Percentiles rank a stretch among this genome's conserved stretches.
Evolutionary conservation across 2,797 vertebrate species (phyloP).

Genomic region (Miichthys miiuy): DNA sequence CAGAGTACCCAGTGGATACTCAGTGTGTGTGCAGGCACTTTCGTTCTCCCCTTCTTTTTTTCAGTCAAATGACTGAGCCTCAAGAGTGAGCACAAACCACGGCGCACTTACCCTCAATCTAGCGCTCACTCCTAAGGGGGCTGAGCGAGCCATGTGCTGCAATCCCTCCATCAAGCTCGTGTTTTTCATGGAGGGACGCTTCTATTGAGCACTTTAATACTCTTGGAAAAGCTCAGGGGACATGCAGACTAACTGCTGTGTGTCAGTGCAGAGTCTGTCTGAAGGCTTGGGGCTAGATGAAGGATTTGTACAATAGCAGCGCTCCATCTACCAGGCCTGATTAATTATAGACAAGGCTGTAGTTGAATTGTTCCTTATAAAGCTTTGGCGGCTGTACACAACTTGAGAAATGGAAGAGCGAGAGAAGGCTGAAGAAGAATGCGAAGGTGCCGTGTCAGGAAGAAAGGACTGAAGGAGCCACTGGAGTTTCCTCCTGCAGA

Average conservation of each 20-base stretch:
- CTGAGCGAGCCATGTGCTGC: constrained; percentile 44
- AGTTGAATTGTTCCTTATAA: constrained; percentile 19
- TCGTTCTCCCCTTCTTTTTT: background rate
- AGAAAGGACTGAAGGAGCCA: background rate
- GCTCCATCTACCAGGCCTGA: constrained; percentile 20
- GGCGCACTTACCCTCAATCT: constrained; percentile 26
- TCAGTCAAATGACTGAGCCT: constrained; percentile 7
- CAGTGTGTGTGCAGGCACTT: background rate
- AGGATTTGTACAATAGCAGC: constrained; percentile 37
- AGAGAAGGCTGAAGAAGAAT: constrained; percentile 1
- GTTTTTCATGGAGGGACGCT: constrained; percentile 42
- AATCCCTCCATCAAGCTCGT: constrained; percentile 32
- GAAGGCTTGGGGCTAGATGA: constrained; percentile 1
- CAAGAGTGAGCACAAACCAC: constrained; percentile 8
- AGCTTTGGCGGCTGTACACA: constrained; percentile 36
- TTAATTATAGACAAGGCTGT: constrained; percentile 28
- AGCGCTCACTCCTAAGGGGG: constrained; percentile 33
- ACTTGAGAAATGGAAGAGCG: background rate
- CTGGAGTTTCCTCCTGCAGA: background rate
- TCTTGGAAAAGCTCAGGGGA: constrained; percentile 42
- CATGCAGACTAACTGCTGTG: constrained; percentile 31
- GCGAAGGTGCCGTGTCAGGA: background rate
- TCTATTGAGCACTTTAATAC: constrained; percentile 45
- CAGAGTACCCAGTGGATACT: background rate
- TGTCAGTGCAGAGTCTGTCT: constrained; percentile 28